Conservation (phyloP, 2,797 vertebrate species). For the Centropyge bicolor region DNA sequence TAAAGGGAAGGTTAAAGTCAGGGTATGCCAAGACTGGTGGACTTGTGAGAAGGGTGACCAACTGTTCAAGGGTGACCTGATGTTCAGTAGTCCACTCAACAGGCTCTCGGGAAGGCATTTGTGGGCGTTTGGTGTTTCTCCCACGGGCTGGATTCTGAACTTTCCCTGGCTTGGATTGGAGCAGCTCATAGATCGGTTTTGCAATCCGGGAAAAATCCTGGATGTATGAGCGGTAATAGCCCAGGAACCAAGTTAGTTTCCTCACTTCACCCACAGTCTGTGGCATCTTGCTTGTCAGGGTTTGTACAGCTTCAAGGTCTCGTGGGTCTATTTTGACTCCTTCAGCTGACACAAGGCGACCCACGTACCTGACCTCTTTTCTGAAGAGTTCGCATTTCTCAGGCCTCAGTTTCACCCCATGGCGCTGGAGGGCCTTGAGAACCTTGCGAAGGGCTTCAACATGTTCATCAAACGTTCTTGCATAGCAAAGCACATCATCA, state of each 20-base stretch:
- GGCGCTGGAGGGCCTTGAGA: not conserved
- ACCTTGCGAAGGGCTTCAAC: slow-evolving; percentile 17
- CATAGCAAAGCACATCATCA: not conserved
- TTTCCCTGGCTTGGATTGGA: not conserved
- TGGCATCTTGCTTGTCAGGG: not conserved
- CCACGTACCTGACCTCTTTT: slow-evolving; percentile 11
- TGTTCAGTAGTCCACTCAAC: not conserved
- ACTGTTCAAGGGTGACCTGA: not conserved
- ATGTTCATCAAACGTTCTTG: slow-evolving; percentile 24
- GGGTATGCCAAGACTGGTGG: slow-evolving; percentile 2
- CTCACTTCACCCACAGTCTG: slow-evolving; percentile 1
- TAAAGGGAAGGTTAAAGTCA: not conserved
- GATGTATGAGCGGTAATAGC: slow-evolving; percentile 10
- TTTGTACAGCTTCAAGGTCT: not conserved
- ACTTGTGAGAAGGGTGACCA: not conserved
- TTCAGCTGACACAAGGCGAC: not conserved
- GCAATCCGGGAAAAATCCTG: slow-evolving; percentile 7
- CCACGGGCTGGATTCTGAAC: not conserved
- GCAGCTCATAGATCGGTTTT: not conserved
- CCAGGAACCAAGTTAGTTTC: not conserved
- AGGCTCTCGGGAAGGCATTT: not conserved
- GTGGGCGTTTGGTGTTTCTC: not conserved
- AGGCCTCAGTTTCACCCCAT: slow-evolving; percentile 23
- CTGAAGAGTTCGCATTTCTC: slow-evolving; percentile 8
- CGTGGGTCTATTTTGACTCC: not conserved